phyloP scores from a whole-genome alignment of 2,113 vertebrate genomes.

The Eolophus roseicapilla region DNA sequence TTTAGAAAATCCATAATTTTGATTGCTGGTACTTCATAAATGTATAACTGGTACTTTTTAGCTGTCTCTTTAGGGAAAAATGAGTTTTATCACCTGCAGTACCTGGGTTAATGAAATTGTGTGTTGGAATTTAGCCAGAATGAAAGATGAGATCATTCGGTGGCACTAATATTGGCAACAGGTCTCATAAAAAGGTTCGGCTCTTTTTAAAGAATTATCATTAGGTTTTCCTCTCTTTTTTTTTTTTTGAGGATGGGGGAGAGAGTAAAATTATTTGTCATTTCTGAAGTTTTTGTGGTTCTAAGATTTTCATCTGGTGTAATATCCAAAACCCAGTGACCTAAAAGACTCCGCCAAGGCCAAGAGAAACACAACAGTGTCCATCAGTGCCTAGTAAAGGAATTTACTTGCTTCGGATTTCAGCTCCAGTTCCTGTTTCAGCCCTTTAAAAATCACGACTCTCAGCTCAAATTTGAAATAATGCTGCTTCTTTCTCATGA shows the following conservation, averaged over 20 bases:
- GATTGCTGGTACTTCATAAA: conserved; percentile 89
- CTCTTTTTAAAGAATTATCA: conserved; percentile 70
- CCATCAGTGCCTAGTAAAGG: conserved; percentile 72
- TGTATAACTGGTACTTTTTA: conserved; percentile 90
- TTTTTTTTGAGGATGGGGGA: conserved; percentile 31
- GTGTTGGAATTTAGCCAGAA: conserved; percentile 84
- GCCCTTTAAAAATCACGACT: conserved; percentile 76
- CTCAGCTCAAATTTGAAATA: conserved; percentile 78
- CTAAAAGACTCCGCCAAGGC: conserved; percentile 57
- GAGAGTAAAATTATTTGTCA: conserved; percentile 53
- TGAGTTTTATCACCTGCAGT: conserved; percentile 88
- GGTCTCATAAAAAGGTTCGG: conserved; percentile 76
- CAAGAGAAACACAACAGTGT: conserved; percentile 78
- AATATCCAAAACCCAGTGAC: conserved; percentile 62
- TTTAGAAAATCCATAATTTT: conserved; percentile 91
- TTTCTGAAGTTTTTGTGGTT: conserved; percentile 64
- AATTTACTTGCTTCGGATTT: conserved; percentile 79
- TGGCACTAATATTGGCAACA: conserved; percentile 81
- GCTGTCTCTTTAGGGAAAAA: conserved; percentile 89
- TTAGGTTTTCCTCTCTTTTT: conserved; percentile 4
- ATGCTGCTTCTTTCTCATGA: conserved; percentile 69
- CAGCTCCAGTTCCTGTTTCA: conserved; percentile 75
- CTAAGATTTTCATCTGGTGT: conserved; percentile 52
- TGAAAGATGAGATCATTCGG: conserved; percentile 83
- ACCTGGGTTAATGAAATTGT: conserved; percentile 89